Conservation (phyloP, 2,797 vertebrate species). For the Acanthurus leucopareius region DNA sequence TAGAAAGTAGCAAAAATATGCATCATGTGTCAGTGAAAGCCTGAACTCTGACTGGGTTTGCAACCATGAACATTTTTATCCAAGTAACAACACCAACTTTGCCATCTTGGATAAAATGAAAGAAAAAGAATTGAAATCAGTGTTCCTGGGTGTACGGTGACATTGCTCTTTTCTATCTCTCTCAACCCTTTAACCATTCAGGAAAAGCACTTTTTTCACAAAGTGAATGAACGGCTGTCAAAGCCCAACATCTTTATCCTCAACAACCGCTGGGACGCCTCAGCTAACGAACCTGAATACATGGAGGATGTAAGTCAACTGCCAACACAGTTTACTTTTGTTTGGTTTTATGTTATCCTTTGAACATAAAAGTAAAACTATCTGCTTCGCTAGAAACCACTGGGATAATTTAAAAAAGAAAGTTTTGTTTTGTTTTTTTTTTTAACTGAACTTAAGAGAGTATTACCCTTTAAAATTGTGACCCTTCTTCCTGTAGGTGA, state of each 20-base stretch:
- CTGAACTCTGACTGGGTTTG: not conserved
- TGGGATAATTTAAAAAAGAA: too few species aligned
- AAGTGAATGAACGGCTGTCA: constrained; percentile 96
- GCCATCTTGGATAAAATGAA: not conserved
- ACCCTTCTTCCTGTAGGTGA: constrained; percentile 83
- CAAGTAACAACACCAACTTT: not conserved
- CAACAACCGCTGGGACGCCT: constrained; percentile 99
- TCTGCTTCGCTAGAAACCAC: not conserved
- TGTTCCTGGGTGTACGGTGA: not conserved
- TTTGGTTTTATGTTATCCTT: too few species aligned
- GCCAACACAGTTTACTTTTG: not conserved
- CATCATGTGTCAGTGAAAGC: not conserved
- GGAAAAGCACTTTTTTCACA: constrained; percentile 99
- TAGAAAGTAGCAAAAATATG: not conserved
- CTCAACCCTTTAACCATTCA: constrained; percentile 53
- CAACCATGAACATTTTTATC: not conserved
- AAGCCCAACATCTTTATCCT: constrained; percentile 99
- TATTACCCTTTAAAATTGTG: not conserved
- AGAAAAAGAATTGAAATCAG: not conserved
- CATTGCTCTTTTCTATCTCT: not conserved
- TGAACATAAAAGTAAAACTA: not conserved
- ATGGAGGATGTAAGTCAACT: constrained; percentile 96
- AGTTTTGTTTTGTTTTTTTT: too few species aligned
- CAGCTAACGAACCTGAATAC: constrained; percentile 96
- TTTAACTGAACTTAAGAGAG: too few species aligned